Evolutionary conservation across 2,113 vertebrate species (phyloP), one percentile per base, ranked within the genome.

Genomic region (Lepidothrix coronata): DNA sequence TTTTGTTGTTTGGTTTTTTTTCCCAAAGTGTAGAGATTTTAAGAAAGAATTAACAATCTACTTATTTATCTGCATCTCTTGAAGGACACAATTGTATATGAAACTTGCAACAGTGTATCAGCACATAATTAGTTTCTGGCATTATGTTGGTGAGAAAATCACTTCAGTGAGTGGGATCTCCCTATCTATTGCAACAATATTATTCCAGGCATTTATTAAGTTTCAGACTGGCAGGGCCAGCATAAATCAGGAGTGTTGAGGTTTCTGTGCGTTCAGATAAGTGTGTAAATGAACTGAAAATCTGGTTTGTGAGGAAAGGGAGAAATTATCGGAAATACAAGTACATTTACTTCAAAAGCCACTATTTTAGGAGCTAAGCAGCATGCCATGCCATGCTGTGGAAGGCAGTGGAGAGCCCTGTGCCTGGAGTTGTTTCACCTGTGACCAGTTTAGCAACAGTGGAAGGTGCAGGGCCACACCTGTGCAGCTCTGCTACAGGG

Each of bases 171-270:
- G 91, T 90, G 79, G 88, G 91, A 72, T 72, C 75, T 52, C 16
- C 48, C 49, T 90, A 9, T 89, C 57, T 87, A 6, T 81, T 78
- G 54, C 62, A 79, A 52, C 35, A 72, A 35, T 67, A 68, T 93
- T 88, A 39, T 92, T 88, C 35, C n/a, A 83, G 71, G 35, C 54
- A 67, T 93, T 95, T 75, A 59, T 76, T 75, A 65, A 88, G 44
- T 76, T 88, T 90, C 66, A 85, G 74, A 43, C 58, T 92, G 85
- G 31, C 30, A 92, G 66, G 71, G 28, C 76, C 51, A 39, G 25
- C 31, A 27, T 93, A 77, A 91, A 81, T 91, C 87, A 78, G 25
- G 31, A 61, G 16, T 6, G 22, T 12, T 81, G 77, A 78, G 72
- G 58, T 37, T 61, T 48, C 74, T 44, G 7, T 41, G 15, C 22